These are phyloP conservation scores for Thripadectes ignobilis DNA, from an alignment of 2,797 vertebrate genomes.

Conservation along the genomic window DNA sequence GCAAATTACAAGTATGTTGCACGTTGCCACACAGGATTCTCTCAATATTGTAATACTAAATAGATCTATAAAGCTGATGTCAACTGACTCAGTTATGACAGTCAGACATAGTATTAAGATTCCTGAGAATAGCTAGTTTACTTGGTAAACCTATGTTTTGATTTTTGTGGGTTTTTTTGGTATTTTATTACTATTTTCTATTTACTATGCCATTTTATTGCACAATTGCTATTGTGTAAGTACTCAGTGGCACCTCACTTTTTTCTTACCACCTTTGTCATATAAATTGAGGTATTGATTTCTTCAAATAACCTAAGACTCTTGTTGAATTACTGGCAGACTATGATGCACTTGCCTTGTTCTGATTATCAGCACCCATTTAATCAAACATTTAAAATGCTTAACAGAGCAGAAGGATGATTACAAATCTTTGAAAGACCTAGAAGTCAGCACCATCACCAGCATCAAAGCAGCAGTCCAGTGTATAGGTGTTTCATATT, in stretches of 20 bases:
- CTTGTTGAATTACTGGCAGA: constrained; percentile 58
- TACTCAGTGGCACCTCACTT: neutral
- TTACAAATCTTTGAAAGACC: constrained; percentile 34
- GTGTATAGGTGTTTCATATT: neutral
- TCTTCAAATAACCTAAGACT: constrained; percentile 37
- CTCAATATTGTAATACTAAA: neutral
- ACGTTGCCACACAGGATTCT: neutral
- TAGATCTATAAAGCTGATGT: neutral
- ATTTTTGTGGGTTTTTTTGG: neutral
- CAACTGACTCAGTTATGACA: neutral
- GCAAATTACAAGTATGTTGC: neutral
- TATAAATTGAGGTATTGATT: constrained; percentile 56
- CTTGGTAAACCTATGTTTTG: neutral
- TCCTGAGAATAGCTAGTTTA: neutral
- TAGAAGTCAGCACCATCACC: neutral
- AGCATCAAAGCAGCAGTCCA: neutral
- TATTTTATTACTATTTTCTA: neutral
- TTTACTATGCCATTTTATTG: neutral
- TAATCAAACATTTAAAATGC: constrained; percentile 51
- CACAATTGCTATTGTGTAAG: neutral
- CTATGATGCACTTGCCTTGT: constrained; percentile 41
- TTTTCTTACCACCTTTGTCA: neutral
- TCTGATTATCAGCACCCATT: constrained; percentile 52
- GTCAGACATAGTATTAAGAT: neutral
- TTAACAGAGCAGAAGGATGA: constrained; percentile 1